Conservation (phyloP, 2,888 invertebrate species). For the Syrista parreyssii region DNA sequence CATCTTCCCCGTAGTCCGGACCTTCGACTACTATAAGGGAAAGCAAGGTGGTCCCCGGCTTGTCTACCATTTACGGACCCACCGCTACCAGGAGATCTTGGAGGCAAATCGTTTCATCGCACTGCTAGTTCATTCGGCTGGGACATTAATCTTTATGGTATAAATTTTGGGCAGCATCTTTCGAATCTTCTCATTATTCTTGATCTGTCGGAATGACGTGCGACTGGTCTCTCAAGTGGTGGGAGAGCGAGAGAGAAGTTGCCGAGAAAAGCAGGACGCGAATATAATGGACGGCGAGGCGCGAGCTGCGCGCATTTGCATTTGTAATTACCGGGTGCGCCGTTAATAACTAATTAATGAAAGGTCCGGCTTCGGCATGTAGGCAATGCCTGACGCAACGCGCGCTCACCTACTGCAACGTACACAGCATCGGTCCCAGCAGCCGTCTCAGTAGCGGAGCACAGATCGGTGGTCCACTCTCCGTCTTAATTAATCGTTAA, state of each 20-base stretch:
- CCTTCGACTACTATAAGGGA: not conserved
- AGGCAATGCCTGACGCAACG: not conserved
- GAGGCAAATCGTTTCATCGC: not conserved
- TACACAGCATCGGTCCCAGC: not conserved
- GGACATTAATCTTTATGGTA: not conserved
- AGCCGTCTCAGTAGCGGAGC: not conserved
- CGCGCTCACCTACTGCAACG: not conserved
- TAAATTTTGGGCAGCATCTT: not conserved
- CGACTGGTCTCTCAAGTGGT: not conserved
- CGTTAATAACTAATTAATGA: slow-evolving; percentile 59
- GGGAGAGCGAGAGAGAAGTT: not conserved
- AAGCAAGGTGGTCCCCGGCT: not conserved
- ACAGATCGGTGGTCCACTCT: slow-evolving; percentile 24
- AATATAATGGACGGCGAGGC: slow-evolving; percentile 13
- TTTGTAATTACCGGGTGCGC: slow-evolving; percentile 39
- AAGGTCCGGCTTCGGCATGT: slow-evolving; percentile 33
- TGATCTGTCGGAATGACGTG: not conserved
- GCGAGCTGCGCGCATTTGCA: slow-evolving; percentile 17
- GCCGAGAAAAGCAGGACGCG: not conserved
- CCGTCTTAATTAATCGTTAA: slow-evolving; percentile 48
- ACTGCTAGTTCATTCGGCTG: not conserved
- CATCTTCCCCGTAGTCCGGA: not conserved
- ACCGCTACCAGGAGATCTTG: not conserved
- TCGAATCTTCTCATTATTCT: not conserved
- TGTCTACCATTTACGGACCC: not conserved